These are phyloP conservation scores for Pocota personata DNA, from an alignment of 2,888 invertebrate species.

Conservation along the genomic window DNA sequence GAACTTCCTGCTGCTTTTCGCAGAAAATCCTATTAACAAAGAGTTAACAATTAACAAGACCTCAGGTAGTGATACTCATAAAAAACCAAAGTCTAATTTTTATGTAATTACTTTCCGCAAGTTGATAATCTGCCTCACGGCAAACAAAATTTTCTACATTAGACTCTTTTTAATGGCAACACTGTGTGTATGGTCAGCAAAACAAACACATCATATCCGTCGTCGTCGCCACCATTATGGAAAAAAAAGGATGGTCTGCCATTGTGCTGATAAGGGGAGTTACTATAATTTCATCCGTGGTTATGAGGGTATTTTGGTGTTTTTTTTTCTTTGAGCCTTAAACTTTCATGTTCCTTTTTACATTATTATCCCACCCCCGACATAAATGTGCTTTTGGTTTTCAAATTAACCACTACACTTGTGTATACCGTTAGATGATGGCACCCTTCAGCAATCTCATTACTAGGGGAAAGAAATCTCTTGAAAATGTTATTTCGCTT, in stretches of 20 bases:
- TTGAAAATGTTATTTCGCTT: constrained; percentile 28
- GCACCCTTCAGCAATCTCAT: constrained; percentile 28
- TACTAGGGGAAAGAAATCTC: neutral
- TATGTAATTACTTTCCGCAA: constrained; percentile 7
- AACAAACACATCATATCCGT: constrained; percentile 20
- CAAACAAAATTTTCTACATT: constrained; percentile 7
- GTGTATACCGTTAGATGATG: constrained; percentile 4
- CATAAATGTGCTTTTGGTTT: constrained; percentile 33
- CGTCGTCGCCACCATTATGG: constrained; percentile 1
- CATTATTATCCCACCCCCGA: neutral
- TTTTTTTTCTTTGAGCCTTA: neutral
- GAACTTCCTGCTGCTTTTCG: neutral
- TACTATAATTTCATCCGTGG: constrained; percentile 29
- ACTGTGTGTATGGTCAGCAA: constrained; percentile 48
- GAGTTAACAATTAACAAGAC: constrained; percentile 14
- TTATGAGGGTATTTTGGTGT: constrained; percentile 10
- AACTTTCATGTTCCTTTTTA: constrained; percentile 1
- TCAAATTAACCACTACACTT: constrained; percentile 24
- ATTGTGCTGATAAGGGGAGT: constrained; percentile 53
- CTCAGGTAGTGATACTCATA: neutral
- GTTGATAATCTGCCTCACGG: constrained; percentile 7
- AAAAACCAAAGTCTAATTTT: constrained; percentile 14
- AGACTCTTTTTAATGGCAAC: constrained; percentile 6
- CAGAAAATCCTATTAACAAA: constrained; percentile 17
- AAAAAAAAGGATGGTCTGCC: constrained; percentile 20